phyloP scores from a whole-genome alignment of 2,113 vertebrate genomes.

The Thoracochromis brauschi region DNA sequence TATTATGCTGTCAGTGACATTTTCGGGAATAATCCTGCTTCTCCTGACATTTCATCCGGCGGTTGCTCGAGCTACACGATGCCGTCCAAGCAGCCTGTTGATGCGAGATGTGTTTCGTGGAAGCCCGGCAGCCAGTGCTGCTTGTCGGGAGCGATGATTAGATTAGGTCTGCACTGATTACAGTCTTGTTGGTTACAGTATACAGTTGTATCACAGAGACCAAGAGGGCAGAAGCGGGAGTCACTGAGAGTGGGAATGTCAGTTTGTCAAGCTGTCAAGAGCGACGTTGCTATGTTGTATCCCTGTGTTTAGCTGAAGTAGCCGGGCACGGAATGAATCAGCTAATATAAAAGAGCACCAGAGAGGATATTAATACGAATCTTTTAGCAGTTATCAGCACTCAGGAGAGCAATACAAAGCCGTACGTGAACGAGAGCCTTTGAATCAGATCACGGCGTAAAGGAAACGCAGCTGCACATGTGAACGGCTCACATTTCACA shows the following conservation, averaged over 20 bases:
- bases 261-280: constrained; percentile 47
- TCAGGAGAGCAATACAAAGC: not conserved
- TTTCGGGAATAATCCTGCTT: constrained; percentile 50
- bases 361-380: constrained; percentile 49
- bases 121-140: constrained; percentile 16
- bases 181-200: constrained; percentile 56
- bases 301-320: not conserved
- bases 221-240: not conserved
- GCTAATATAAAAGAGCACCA: constrained; percentile 40
- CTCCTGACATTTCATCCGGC: constrained; percentile 49
- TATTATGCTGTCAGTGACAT: constrained; percentile 53
- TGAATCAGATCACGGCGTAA: not conserved
- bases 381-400: constrained; percentile 41
- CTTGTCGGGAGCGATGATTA: constrained; percentile 47
- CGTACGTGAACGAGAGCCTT: not conserved
- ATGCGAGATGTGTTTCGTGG: constrained; percentile 33
- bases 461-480: not conserved
- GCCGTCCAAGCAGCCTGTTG: constrained; percentile 14
- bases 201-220: constrained; percentile 27
- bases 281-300: not conserved
- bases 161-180: constrained; percentile 59
- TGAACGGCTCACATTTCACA: constrained; percentile 34
- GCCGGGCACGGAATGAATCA: constrained; percentile 31
- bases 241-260: constrained; percentile 36
- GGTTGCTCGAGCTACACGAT: not conserved